phyloP scores from a whole-genome alignment of 1,140 invertebrate species.

The Dendrolimus kikuchii region DNA sequence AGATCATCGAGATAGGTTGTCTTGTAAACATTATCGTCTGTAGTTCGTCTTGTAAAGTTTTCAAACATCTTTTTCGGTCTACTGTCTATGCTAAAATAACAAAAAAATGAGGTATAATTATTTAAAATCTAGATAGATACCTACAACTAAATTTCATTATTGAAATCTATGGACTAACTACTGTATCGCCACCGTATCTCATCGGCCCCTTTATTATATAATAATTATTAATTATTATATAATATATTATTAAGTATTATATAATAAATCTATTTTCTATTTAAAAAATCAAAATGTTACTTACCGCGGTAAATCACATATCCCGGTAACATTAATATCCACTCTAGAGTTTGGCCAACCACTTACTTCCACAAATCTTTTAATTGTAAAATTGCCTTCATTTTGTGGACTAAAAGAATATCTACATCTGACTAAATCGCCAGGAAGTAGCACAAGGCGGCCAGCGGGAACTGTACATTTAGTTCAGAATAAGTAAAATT shows the following conservation, averaged over 20 bases:
- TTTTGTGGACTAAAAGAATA: conserved; percentile 51
- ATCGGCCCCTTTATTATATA: too few species aligned
- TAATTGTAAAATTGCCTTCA: conserved; percentile 49
- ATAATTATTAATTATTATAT: too few species aligned
- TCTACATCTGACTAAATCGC: conserved; percentile 56
- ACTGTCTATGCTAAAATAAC: conserved; percentile 43
- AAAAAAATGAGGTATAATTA: not conserved
- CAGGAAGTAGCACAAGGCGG: conserved; percentile 47
- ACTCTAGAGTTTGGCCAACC: conserved; percentile 56
- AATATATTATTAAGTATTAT: too few species aligned
- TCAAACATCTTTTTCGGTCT: conserved; percentile 62
- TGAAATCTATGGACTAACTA: too few species aligned
- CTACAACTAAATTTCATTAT: too few species aligned
- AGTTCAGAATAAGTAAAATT: conserved; percentile 1
- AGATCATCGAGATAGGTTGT: conserved; percentile 53
- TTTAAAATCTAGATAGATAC: not conserved
- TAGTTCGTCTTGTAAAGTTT: conserved; percentile 47
- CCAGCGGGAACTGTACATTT: conserved; percentile 20
- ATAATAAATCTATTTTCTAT: too few species aligned
- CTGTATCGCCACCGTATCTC: too few species aligned
- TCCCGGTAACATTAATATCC: conserved; percentile 44
- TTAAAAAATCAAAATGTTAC: not conserved
- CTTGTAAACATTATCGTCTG: conserved; percentile 54
- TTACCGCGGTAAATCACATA: conserved; percentile 60
- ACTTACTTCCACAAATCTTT: conserved; percentile 53